Percentiles rank a stretch among this genome's conserved stretches.
phyloP scores from a whole-genome alignment of 2,797 vertebrate genomes.

The Brachyalestes nurse region DNA sequence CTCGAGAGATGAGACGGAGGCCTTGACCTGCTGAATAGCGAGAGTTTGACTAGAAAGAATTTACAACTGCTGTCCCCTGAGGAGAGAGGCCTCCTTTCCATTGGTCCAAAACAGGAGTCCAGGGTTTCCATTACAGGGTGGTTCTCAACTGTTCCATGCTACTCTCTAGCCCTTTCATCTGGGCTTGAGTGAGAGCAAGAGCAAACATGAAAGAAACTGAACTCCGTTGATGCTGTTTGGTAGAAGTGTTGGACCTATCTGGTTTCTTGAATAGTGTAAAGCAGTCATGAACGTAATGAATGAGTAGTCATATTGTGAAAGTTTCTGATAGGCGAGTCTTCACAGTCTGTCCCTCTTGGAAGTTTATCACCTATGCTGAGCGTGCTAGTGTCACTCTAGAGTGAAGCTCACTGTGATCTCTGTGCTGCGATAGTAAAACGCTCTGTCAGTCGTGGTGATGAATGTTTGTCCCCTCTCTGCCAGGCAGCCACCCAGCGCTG shows the following conservation, averaged over 20 bases:
- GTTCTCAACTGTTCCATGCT: constrained; percentile 43
- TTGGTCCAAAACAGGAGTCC: constrained; percentile 48
- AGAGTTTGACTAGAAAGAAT: constrained; percentile 60
- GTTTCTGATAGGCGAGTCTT: no score
- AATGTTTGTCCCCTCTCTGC: constrained; percentile 62
- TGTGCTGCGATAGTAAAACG: constrained; percentile 61
- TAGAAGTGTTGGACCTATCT: background rate
- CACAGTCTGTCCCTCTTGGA: constrained; percentile 32
- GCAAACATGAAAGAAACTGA: background rate
- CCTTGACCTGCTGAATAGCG: constrained; percentile 46
- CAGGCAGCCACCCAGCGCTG: constrained; percentile 73
- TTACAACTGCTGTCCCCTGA: constrained; percentile 64
- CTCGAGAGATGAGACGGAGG: constrained; percentile 34
- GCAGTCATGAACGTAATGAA: background rate
- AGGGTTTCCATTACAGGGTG: constrained; percentile 60
- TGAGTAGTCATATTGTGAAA: background rate
- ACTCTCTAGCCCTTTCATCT: constrained; percentile 43
- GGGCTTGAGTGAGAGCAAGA: background rate
- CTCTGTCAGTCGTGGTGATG: constrained; percentile 65
- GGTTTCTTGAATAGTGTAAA: background rate
- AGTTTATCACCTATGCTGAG: constrained; percentile 34
- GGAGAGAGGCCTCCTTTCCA: constrained; percentile 49
- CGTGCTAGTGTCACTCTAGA: constrained; percentile 40
- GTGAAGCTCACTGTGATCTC: constrained; percentile 45
- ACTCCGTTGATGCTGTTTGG: background rate